Percentiles rank a stretch among this genome's conserved stretches.
phyloP scores from a whole-genome alignment of 1,140 invertebrate genomes.

The Paramacrobiotus metropolitanus region DNA sequence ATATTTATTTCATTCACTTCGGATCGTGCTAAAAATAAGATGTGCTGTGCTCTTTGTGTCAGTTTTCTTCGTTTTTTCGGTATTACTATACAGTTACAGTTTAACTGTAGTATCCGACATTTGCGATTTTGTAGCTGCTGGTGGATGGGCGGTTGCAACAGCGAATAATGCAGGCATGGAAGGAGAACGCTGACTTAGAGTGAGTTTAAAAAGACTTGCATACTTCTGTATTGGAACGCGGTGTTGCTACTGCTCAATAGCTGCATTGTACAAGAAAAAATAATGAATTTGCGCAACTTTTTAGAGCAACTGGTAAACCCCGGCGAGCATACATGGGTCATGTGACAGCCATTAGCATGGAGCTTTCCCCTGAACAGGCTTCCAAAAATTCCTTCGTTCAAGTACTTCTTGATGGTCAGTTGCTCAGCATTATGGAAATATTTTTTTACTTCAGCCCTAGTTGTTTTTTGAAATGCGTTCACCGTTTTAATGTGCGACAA shows the following conservation, averaged over 20 bases:
- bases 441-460: too few relatives aligned
- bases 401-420: neutral
- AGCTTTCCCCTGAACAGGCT: neutral
- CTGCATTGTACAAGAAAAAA: neutral
- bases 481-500: too few relatives aligned
- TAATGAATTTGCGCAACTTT: neutral
- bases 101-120: too few relatives aligned
- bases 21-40: too few relatives aligned
- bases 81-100: too few relatives aligned
- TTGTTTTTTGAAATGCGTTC: too few relatives aligned
- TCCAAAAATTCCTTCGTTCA: neutral
- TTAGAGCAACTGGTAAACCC: neutral
- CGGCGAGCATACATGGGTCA: neutral
- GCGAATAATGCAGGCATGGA: neutral
- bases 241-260: too few relatives aligned
- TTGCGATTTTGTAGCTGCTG: neutral
- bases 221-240: too few relatives aligned
- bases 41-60: too few relatives aligned
- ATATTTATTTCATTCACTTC: too few relatives aligned
- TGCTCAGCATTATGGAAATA: too few relatives aligned
- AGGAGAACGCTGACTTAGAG: neutral
- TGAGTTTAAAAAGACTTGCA: neutral
- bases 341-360: neutral
- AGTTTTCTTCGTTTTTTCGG: too few relatives aligned
- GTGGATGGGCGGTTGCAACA: neutral